phyloP scores from a whole-genome alignment of 2,113 vertebrate species.

The Chionodraco myersi region DNA sequence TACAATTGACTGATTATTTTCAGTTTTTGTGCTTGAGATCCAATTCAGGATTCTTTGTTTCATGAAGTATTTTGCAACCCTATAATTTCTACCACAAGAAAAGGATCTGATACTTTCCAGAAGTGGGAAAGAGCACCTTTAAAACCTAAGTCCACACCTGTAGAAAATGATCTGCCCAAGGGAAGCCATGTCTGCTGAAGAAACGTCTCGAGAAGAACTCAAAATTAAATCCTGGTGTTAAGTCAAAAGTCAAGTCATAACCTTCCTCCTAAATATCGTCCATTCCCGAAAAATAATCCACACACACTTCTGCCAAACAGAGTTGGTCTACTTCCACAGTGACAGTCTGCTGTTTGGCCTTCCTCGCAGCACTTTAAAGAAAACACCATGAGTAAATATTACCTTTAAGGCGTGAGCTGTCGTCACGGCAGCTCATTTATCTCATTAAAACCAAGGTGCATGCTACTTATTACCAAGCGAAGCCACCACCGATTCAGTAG shows the following conservation, averaged over 20 bases:
- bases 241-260: conserved; percentile 7
- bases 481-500: background rate
- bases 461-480: background rate
- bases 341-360: background rate
- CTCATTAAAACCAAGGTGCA: background rate
- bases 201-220: background rate
- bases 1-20: too few relatives aligned
- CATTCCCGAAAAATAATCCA: background rate
- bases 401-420: conserved; percentile 60
- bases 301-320: background rate
- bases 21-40: too few relatives aligned
- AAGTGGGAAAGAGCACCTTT: background rate
- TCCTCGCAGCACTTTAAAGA: background rate
- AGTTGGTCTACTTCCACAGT: background rate
- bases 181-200: conserved; percentile 48
- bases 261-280: background rate
- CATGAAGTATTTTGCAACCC: too few relatives aligned
- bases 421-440: background rate
- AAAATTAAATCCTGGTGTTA: background rate
- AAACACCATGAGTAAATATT: conserved; percentile 72
- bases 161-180: conserved; percentile 67
- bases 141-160: conserved; percentile 38
- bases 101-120: too few relatives aligned
- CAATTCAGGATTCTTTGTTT: too few relatives aligned
- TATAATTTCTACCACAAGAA: too few relatives aligned